Conservation (phyloP, 2,797 vertebrate genomes). For the Manis pentadactyla region DNA sequence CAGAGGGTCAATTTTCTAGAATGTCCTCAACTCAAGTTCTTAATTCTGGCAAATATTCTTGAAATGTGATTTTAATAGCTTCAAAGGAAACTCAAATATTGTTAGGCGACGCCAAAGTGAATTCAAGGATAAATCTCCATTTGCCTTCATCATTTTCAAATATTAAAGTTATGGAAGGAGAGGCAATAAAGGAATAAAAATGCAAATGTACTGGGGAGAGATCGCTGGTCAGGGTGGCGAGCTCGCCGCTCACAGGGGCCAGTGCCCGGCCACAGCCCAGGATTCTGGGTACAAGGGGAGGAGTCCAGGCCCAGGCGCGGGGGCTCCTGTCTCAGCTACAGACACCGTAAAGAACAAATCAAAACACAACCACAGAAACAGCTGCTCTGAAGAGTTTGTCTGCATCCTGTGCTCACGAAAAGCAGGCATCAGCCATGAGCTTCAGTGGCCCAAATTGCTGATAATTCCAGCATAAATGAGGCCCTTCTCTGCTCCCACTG, state of each 20-base stretch:
- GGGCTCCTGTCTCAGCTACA: not conserved
- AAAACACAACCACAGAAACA: not conserved
- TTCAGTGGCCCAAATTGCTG: constrained; percentile 85
- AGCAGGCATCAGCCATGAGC: constrained; percentile 83
- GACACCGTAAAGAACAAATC: constrained; percentile 53
- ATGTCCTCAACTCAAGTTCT: constrained; percentile 11
- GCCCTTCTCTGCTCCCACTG: constrained; percentile 83
- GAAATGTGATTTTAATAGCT: constrained; percentile 79
- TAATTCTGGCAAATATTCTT: constrained; percentile 66
- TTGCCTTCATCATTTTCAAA: constrained; percentile 58
- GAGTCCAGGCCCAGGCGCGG: not conserved
- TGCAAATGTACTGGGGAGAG: constrained; percentile 71
- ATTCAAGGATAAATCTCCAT: constrained; percentile 73
- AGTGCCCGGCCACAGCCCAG: not conserved
- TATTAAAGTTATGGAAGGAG: constrained; percentile 71
- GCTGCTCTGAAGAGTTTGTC: constrained; percentile 62
- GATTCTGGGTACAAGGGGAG: not conserved
- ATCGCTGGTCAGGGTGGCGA: fast-evolving
- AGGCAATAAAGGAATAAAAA: constrained; percentile 74
- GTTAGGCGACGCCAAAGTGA: constrained; percentile 59
- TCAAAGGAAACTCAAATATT: constrained; percentile 76
- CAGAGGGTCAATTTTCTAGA: not conserved
- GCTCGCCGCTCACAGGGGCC: not conserved
- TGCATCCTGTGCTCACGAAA: constrained; percentile 83
- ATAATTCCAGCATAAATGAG: constrained; percentile 74